Evolutionary conservation across 2,797 vertebrate genomes (phyloP).

Genomic region (Typhlichthys subterraneus): DNA sequence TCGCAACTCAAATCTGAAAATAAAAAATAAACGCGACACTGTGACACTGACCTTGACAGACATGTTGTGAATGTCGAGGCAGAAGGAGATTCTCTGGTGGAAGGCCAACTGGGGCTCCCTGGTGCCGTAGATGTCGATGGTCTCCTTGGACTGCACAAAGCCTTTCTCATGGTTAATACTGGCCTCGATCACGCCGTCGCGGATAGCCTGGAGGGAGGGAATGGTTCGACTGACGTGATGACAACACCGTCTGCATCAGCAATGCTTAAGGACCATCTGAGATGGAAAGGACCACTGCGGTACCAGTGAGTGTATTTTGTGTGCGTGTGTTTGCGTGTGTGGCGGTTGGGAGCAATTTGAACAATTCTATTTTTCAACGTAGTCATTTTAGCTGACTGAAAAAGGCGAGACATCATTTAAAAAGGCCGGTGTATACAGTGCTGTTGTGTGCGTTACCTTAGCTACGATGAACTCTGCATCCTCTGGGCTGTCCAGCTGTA

Average conservation of each 20-base stretch:
- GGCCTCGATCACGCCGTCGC: conserved; percentile 95
- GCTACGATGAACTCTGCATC: conserved; percentile 97
- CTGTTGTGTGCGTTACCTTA: conserved; percentile 78
- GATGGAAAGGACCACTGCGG: too few relatives aligned
- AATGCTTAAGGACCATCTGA: too few relatives aligned
- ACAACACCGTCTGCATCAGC: background rate
- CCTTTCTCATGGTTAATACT: conserved; percentile 99
- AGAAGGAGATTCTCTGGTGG: conserved; percentile 98
- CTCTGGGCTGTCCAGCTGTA: conserved; percentile 95
- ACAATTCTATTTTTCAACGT: too few relatives aligned
- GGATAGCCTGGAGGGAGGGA: conserved; percentile 83
- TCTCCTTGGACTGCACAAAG: conserved; percentile 96
- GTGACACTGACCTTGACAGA: conserved; percentile 87
- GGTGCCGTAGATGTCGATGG: conserved; percentile 95
- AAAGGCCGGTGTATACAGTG: background rate
- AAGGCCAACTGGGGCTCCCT: conserved; percentile 96
- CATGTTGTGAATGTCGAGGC: conserved; percentile 99
- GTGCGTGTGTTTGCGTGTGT: too few relatives aligned
- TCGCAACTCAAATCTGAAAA: too few relatives aligned
- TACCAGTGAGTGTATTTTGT: too few relatives aligned
- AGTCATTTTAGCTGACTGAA: too few relatives aligned
- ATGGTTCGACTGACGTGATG: background rate
- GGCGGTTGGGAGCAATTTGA: too few relatives aligned
- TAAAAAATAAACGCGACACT: too few relatives aligned
- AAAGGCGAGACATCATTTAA: too few relatives aligned